Base-by-base conservation (phyloP, 2,888 invertebrate species). In the Morinoia aosen region DNA sequence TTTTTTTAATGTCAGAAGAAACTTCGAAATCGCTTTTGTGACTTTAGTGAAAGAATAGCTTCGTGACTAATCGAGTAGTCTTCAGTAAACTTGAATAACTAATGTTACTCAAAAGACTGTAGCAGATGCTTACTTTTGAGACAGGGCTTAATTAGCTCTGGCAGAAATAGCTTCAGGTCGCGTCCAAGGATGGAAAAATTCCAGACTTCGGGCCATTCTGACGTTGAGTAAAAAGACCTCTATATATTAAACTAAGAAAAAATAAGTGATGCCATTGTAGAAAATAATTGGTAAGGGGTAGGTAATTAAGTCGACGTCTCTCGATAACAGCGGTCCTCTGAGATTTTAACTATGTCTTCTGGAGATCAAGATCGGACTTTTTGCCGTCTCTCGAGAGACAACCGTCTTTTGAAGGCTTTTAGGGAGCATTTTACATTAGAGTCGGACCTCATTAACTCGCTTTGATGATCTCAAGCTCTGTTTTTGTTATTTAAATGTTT, bases 401-500 rank as follows among this genome's bases (percentile, higher is more conserved):
- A 48, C 93, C 93, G 48, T 93, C 48, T 93, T 93, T 93, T 39
- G 57, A 93, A 57, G 93, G 93, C 56, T 93, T 93, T 93, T 93
- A 93, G 57, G 57, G 57, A 93, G 56, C 93, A 93, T 93, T 93
- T 93, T 93, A 93, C 93, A 93, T 93, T 93, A 93, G 93, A 56
- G 93, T 57, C 90, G 56, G 57, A 48, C 93, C 93, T 93, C 93
- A 93, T 93, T 93, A 93, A 93, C 93, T 93, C 93, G 57, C 56
- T 93, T 93, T 93, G 93, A 93, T 93, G 58, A 93, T 93, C 93
- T 93, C 33, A 93, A 93, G 57, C 57, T 93, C 57, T 56, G 33
- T 93, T 93, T 93, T 93, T 93, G n/a, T 56, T 93, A 56, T 57
- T 93, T 93, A 93, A 93, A 93, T 93, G 93, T 93, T 93, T 93